These are phyloP conservation scores for Lasioglossum albipes DNA, from an alignment of 1,140 invertebrate species.

Conservation along the genomic window DNA sequence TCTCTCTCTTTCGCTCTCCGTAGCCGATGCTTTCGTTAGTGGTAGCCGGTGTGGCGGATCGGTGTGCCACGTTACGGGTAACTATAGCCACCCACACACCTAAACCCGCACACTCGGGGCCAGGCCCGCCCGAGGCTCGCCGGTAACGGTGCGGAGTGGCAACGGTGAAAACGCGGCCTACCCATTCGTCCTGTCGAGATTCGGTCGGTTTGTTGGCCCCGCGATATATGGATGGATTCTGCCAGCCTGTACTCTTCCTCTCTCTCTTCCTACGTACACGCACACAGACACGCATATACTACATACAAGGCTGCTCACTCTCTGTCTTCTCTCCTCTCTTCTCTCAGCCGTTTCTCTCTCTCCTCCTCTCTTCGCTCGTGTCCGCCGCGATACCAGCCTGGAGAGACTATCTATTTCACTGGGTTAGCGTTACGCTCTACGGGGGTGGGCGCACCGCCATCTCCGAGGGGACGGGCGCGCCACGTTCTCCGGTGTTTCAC, in stretches of 20 bases:
- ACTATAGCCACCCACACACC: conserved; percentile 39
- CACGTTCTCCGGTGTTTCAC: conserved; percentile 30
- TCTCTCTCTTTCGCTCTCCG: conserved; percentile 20
- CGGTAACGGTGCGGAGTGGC: conserved; percentile 60
- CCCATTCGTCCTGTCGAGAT: conserved; percentile 76
- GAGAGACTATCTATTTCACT: conserved; percentile 74
- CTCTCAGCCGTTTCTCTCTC: conserved; percentile 19
- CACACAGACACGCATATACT: no score
- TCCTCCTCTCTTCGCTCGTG: conserved; percentile 37
- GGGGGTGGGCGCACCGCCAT: conserved; percentile 22
- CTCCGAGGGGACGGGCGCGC: conserved; percentile 28
- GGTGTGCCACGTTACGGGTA: conserved; percentile 60
- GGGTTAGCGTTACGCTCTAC: conserved; percentile 74
- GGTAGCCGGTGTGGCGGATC: conserved; percentile 56
- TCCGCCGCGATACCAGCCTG: conserved; percentile 45
- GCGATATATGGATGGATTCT: conserved; percentile 76
- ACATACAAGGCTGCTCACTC: no score
- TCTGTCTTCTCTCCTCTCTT: no score
- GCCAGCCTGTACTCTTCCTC: conserved; percentile 53
- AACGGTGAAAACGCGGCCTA: conserved; percentile 74
- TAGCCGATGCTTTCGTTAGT: conserved; percentile 60
- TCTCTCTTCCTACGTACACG: neutral
- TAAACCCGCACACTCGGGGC: conserved; percentile 5
- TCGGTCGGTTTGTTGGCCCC: conserved; percentile 76
- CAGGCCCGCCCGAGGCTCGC: conserved; percentile 7